Percentiles rank a stretch among this genome's conserved stretches.
phyloP scores from a whole-genome alignment of 2,113 vertebrate species.

The Sander vitreus region DNA sequence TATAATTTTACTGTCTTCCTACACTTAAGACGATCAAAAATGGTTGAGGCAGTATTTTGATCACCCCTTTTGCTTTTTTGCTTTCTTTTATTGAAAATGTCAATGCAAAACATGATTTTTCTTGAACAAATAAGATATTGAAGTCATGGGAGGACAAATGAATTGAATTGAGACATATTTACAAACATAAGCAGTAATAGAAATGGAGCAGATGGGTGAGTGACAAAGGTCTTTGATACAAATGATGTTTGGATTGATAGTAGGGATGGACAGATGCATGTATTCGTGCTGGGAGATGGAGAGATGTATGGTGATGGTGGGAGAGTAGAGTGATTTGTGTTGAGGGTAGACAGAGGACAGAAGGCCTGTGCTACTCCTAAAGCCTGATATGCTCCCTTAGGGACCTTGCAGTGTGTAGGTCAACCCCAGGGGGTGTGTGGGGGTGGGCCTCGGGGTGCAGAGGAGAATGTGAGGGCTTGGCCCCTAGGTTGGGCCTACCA shows the following conservation, averaged over 20 bases:
- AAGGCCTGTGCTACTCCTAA: conserved; percentile 54
- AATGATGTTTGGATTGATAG: conserved; percentile 29
- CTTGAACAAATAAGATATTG: background rate
- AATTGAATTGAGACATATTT: conserved; percentile 13
- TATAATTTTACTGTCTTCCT: background rate
- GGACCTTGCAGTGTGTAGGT: conserved; percentile 59
- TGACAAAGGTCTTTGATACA: conserved; percentile 48
- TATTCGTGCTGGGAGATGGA: conserved; percentile 54
- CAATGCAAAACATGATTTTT: background rate
- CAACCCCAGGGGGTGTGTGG: conserved; percentile 58
- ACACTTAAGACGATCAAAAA: background rate
- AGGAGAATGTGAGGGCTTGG: conserved; percentile 67
- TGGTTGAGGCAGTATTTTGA: background rate
- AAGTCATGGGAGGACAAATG: background rate
- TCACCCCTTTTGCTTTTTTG: background rate
- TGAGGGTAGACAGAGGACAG: conserved; percentile 63
- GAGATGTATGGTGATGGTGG: conserved; percentile 50
- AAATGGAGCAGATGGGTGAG: conserved; percentile 58
- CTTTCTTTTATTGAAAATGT: background rate
- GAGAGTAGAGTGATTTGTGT: conserved; percentile 37
- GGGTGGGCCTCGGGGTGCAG: conserved; percentile 56
- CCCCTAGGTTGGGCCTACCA: conserved; percentile 52
- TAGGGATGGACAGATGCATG: conserved; percentile 55
- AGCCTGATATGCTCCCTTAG: conserved; percentile 57
- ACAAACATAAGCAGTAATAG: conserved; percentile 1